Percentiles rank a stretch among this genome's conserved stretches.
Conservation (phyloP, 2,113 vertebrate species). For the Corydoras maculifer region DNA sequence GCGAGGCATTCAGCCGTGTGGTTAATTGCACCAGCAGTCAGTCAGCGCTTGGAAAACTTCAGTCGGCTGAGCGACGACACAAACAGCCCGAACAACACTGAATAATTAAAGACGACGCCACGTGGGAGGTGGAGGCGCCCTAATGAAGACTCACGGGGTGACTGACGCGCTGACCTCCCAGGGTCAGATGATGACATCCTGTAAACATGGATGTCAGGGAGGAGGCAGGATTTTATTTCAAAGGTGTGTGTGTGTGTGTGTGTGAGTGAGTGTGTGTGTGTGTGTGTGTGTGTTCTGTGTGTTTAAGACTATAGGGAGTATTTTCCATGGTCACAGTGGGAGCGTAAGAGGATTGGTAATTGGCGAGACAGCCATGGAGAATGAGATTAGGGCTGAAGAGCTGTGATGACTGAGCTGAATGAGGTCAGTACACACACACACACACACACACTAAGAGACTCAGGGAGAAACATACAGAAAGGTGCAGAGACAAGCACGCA, state of each 20-base stretch:
- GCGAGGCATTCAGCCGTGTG: neutral
- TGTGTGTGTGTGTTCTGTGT: neutral
- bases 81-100: constrained; percentile 29
- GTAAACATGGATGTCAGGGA: constrained; percentile 24
- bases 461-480: no score
- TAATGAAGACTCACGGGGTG: constrained; percentile 38
- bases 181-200: constrained; percentile 33
- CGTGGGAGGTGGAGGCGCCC: neutral
- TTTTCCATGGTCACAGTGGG: constrained; percentile 33
- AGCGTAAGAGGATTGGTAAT: constrained; percentile 41
- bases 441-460: constrained; percentile 8
- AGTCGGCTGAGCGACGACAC: constrained; percentile 9
- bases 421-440: constrained; percentile 38
- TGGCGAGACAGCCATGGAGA: constrained; percentile 43
- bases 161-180: constrained; percentile 28
- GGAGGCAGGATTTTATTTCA: neutral
- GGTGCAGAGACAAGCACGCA: no score
- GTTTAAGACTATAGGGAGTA: neutral
- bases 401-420: constrained; percentile 42
- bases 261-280: constrained; percentile 2
- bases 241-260: neutral
- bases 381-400: constrained; percentile 48
- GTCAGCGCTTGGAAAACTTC: no score
- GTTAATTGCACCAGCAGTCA: constrained; percentile 9
- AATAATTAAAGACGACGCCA: constrained; percentile 34